Conservation (phyloP, 2,113 vertebrate species). For the Lonchura striata region DNA sequence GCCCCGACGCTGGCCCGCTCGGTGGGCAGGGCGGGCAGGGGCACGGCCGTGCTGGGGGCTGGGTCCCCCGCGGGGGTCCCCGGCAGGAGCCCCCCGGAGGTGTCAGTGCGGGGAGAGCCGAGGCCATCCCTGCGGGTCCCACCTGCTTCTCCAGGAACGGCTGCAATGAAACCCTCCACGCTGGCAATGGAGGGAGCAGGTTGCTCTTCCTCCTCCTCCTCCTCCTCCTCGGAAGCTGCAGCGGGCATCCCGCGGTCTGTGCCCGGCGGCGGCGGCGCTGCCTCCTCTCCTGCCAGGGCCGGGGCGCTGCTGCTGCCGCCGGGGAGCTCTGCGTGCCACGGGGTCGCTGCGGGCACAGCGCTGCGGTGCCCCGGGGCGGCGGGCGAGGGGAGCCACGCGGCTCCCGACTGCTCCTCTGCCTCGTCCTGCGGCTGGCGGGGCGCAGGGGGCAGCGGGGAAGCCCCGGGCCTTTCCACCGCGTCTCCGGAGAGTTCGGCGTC, state of each 20-base stretch:
- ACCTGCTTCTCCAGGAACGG: slow-evolving; percentile 30
- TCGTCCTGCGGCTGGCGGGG: neutral
- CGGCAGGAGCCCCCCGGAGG: neutral
- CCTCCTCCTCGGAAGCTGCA: neutral
- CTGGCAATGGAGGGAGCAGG: neutral
- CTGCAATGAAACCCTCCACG: slow-evolving; percentile 10
- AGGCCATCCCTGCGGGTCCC: slow-evolving; percentile 3
- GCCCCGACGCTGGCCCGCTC: slow-evolving; percentile 66
- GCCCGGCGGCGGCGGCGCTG: neutral
- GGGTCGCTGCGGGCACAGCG: neutral
- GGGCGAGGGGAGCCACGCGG: neutral
- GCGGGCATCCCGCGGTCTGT: neutral
- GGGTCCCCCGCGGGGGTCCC: neutral
- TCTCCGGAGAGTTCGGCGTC: slow-evolving; percentile 41
- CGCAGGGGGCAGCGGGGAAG: neutral
- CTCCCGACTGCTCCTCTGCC: slow-evolving; percentile 49
- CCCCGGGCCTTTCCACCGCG: neutral
- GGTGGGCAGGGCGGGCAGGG: slow-evolving; percentile 65
- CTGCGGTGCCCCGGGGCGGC: neutral
- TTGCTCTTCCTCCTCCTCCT: neutral
- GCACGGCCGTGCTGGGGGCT: neutral
- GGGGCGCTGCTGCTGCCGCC: neutral
- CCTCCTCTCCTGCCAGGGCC: neutral
- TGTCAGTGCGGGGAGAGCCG: neutral
- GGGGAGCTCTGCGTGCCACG: neutral